Percentiles rank a stretch among this genome's conserved stretches.
Evolutionary conservation across 2,888 invertebrate genomes (phyloP).

Genomic region (Dorcus hopei): DNA sequence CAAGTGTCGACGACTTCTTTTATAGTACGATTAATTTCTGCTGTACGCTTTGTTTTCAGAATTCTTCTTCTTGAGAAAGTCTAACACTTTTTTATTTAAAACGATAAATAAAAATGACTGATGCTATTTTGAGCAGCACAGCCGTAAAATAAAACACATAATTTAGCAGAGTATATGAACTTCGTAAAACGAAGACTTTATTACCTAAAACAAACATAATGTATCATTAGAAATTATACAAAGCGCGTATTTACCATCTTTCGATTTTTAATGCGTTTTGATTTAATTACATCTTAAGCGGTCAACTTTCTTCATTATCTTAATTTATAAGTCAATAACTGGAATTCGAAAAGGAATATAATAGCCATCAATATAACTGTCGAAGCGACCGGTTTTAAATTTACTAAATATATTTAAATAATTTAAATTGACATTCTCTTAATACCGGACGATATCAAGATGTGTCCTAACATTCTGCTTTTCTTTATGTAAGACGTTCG

Average conservation of each 20-base stretch:
- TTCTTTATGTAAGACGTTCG: neutral
- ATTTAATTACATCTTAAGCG: conserved; percentile 13
- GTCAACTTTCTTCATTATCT: conserved; percentile 42
- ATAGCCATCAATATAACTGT: conserved; percentile 37
- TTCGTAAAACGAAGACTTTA: conserved; percentile 10
- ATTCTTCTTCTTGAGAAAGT: too few species aligned
- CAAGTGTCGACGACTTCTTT: too few species aligned
- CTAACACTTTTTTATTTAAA: too few species aligned
- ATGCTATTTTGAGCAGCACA: neutral
- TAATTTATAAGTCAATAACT: conserved; percentile 41
- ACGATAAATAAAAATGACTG: too few species aligned
- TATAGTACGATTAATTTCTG: too few species aligned
- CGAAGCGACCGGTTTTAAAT: conserved; percentile 40
- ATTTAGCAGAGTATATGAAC: conserved; percentile 8
- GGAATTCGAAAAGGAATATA: conserved; percentile 37
- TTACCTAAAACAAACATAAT: conserved; percentile 15
- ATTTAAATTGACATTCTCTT: conserved; percentile 47
- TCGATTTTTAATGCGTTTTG: conserved; percentile 12
- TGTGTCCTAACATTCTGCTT: conserved; percentile 17
- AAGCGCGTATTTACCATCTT: conserved; percentile 8
- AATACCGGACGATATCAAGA: conserved; percentile 40
- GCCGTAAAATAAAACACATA: conserved; percentile 1
- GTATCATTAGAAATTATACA: conserved; percentile 7
- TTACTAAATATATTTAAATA: conserved; percentile 43
- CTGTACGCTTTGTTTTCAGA: too few species aligned